phyloP scores from a whole-genome alignment of 2,888 invertebrate species.

The Epistrophe eligans region DNA sequence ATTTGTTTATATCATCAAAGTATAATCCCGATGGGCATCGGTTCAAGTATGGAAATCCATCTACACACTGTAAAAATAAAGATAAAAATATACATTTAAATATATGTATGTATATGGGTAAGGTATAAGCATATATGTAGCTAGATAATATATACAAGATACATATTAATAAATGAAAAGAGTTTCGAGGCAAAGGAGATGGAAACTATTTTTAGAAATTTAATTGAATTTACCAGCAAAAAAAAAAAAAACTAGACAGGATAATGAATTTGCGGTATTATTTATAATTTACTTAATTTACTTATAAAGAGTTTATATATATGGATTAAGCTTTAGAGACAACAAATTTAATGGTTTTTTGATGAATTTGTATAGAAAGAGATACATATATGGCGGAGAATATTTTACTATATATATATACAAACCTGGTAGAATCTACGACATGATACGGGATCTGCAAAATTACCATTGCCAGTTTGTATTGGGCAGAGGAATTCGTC shows the following conservation, averaged over 20 bases:
- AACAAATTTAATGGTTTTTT: slow-evolving; percentile 17
- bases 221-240: slow-evolving; percentile 45
- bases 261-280: slow-evolving; percentile 47
- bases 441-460: slow-evolving; percentile 94
- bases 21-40: slow-evolving; percentile 95
- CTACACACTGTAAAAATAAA: slow-evolving; percentile 89
- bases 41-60: slow-evolving; percentile 93
- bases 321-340: background rate
- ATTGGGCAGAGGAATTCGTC: slow-evolving; percentile 91
- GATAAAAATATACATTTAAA: background rate
- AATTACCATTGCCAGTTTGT: slow-evolving; percentile 93
- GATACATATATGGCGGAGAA: background rate
- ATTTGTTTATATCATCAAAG: slow-evolving; percentile 95
- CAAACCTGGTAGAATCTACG: slow-evolving; percentile 94
- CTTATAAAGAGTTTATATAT: background rate
- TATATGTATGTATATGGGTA: no score
- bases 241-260: background rate
- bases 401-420: background rate
- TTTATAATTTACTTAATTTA: slow-evolving; percentile 3
- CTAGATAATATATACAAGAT: background rate
- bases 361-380: background rate
- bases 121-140: no score
- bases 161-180: background rate
- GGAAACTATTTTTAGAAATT: slow-evolving; percentile 54
- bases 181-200: slow-evolving; percentile 24